Percentiles rank a stretch among this genome's conserved stretches.
phyloP scores from a whole-genome alignment of 2,113 vertebrate genomes.

The Lutjanus erythropterus region DNA sequence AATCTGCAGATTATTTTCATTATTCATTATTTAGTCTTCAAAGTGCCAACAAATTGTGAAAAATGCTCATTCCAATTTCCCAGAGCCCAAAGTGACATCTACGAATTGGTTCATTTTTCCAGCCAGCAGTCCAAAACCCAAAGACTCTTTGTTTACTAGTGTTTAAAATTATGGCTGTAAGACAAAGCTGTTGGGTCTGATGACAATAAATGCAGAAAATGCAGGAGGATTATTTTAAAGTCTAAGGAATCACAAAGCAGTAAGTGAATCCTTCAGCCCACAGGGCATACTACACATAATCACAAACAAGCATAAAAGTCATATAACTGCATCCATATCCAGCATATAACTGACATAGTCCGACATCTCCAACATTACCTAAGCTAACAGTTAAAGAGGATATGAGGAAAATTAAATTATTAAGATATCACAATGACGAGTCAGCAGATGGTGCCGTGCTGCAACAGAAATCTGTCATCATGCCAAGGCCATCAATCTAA shows the following conservation, averaged over 20 bases:
- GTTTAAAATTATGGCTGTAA: too few relatives aligned
- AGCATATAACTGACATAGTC: not conserved
- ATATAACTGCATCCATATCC: not conserved
- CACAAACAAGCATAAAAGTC: not conserved
- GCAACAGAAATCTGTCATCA: constrained; percentile 47
- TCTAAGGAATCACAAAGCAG: not conserved
- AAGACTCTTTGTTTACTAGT: too few relatives aligned
- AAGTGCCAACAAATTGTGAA: too few relatives aligned
- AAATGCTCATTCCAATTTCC: too few relatives aligned
- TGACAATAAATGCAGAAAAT: too few relatives aligned
- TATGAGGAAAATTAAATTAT: constrained; percentile 36
- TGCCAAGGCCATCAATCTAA: constrained; percentile 50
- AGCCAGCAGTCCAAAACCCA: too few relatives aligned
- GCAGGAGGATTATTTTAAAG: too few relatives aligned
- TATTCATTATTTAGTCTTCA: too few relatives aligned
- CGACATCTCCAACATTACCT: constrained; percentile 9
- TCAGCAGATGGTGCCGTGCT: constrained; percentile 60
- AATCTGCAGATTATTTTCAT: too few relatives aligned
- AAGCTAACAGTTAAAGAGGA: constrained; percentile 20
- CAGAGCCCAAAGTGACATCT: too few relatives aligned
- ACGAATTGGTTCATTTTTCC: too few relatives aligned
- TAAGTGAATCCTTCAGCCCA: not conserved
- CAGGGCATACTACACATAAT: not conserved
- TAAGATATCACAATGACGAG: constrained; percentile 22
- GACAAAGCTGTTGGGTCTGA: too few relatives aligned